These are phyloP conservation scores for Saguinus imperator DNA, from an alignment of 2,113 vertebrate genomes.

Conservation along the genomic window DNA sequence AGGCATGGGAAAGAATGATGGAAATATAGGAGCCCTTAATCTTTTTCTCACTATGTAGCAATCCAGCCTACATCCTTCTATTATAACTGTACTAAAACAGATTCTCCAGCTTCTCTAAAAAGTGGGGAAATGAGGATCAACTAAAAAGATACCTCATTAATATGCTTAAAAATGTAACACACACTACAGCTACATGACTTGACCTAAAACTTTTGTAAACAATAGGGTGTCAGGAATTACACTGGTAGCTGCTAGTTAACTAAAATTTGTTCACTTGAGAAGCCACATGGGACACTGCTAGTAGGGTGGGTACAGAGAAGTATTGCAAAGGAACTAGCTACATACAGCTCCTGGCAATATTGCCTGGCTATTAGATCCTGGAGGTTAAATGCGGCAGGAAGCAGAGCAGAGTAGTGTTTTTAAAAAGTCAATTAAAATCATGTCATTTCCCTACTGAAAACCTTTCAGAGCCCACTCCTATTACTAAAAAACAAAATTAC, in stretches of 20 bases:
- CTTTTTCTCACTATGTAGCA: neutral
- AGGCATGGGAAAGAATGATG: neutral
- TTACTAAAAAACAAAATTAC: neutral
- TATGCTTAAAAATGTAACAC: neutral
- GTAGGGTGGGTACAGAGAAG: neutral
- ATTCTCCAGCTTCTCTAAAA: neutral
- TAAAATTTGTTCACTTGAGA: neutral
- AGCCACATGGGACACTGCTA: rapidly evolving
- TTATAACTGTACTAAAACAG: neutral
- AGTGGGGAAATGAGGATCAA: neutral
- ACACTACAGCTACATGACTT: neutral
- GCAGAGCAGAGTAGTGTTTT: neutral
- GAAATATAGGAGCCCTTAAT: neutral
- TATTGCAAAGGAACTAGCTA: neutral
- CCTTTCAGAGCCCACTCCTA: neutral
- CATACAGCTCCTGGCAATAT: rapidly evolving
- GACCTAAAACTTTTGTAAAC: neutral
- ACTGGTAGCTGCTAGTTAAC: neutral
- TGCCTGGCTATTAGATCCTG: neutral
- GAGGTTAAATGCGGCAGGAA: neutral
- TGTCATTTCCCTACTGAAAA: neutral
- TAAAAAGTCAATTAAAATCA: neutral
- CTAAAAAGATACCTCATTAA: neutral
- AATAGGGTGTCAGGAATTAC: neutral
- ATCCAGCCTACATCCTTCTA: neutral